These are phyloP conservation scores for Gallinago undulata DNA, from an alignment of 2,113 vertebrate genomes.

Conservation along the genomic window DNA sequence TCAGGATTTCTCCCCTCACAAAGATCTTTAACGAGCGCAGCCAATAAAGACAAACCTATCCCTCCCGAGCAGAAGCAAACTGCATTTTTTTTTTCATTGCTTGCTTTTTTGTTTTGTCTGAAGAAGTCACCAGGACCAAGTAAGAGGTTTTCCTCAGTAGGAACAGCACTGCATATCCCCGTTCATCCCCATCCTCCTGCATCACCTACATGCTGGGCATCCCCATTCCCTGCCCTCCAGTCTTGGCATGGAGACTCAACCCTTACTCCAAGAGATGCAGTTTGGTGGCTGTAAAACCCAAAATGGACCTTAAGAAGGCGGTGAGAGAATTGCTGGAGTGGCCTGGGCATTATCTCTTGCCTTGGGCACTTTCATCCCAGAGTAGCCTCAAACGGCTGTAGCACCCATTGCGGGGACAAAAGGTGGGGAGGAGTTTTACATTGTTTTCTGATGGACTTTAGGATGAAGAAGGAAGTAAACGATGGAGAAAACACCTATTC, in stretches of 20 bases:
- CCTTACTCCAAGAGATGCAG: not conserved
- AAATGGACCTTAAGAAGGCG: not conserved
- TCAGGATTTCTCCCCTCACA: conserved; percentile 27
- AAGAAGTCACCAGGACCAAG: not conserved
- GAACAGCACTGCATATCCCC: not conserved
- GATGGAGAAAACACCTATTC: not conserved
- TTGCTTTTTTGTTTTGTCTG: not conserved
- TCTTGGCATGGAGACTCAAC: fast-evolving
- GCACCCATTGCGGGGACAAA: fast-evolving
- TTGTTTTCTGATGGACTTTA: not conserved
- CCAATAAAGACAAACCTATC: conserved; percentile 36
- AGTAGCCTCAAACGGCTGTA: fast-evolving
- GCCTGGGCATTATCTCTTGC: not conserved
- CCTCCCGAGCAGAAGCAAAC: not conserved
- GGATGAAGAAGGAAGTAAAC: not conserved
- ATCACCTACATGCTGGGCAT: fast-evolving
- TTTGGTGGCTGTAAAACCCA: not conserved
- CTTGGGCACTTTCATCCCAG: not conserved
- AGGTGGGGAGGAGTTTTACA: not conserved
- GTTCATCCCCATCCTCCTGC: not conserved
- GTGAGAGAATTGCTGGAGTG: not conserved
- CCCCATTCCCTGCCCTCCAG: not conserved
- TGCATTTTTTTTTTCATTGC: not conserved
- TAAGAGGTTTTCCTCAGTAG: not conserved
- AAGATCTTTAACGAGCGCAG: not conserved